Conservation (phyloP, 2,797 vertebrate genomes). For the Rhinichthys osculus region DNA sequence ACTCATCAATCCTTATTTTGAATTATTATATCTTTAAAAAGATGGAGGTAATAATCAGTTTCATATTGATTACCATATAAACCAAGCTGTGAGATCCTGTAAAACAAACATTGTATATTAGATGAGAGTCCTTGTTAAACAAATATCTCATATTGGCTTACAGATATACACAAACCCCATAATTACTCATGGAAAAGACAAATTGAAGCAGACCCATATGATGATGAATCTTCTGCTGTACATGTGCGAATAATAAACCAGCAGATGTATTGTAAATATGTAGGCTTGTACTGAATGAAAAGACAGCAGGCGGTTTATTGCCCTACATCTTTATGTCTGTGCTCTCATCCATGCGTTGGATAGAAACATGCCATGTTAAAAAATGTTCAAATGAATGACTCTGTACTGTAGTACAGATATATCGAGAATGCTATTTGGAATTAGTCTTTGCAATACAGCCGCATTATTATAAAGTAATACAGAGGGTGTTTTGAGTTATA, state of each 20-base stretch:
- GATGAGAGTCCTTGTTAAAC: slow-evolving; percentile 53
- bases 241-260: slow-evolving; percentile 57
- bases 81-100: slow-evolving; percentile 22
- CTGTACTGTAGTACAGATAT: slow-evolving; percentile 19
- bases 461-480: slow-evolving; percentile 2
- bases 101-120: slow-evolving; percentile 41
- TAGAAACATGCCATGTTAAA: slow-evolving; percentile 18
- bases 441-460: slow-evolving; percentile 3
- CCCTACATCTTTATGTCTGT: slow-evolving; percentile 35
- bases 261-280: slow-evolving; percentile 56
- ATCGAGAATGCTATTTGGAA: neutral
- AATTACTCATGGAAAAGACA: slow-evolving; percentile 57
- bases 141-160: slow-evolving; percentile 51
- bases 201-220: slow-evolving; percentile 37
- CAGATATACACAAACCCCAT: slow-evolving; percentile 54
- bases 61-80: slow-evolving; percentile 4
- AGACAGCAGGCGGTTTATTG: slow-evolving; percentile 59
- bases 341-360: slow-evolving; percentile 45
- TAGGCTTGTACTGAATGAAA: slow-evolving; percentile 53
- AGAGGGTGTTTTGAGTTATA: slow-evolving; percentile 22
- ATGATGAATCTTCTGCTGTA: slow-evolving; percentile 53
- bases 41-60: slow-evolving; percentile 6
- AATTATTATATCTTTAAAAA: slow-evolving; percentile 19
- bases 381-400: slow-evolving; percentile 33
- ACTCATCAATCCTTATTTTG: slow-evolving; percentile 21